Evolutionary conservation across 1,140 invertebrate genomes (phyloP), one percentile per base, ranked within the genome.

Genomic region (Drosophila pandora): DNA sequence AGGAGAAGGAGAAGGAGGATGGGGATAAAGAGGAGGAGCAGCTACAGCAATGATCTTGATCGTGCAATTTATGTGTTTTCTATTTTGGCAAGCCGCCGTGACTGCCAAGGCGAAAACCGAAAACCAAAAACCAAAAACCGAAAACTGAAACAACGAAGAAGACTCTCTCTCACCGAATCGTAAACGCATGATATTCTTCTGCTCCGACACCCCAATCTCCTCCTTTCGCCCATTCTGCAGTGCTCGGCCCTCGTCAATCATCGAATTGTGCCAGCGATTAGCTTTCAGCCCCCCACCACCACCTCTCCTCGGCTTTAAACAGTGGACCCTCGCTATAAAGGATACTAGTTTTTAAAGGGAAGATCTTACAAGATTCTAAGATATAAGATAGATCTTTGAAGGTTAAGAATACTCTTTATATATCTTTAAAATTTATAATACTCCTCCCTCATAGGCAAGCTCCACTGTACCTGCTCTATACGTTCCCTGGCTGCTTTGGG

Each of bases 11-110:
- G 12, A n/a, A 32, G 8, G 39, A 2, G 7, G 55, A 30, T 39
- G 23, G 3, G 13, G 9, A 2, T 17, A 17, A 17, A n/a, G 43
- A 25, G 30, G 12, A 58, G 57, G 22, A 55, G 30, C 47, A 55
- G 48, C 43, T 13, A 49, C 76, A 79, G 82, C 82, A 85, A 83
- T 85, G 82, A 85, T 85, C 82, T 87, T 85, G 82, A 85, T 87
- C 82, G 79, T 68, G 84, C 79, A 70, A 85, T 87, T 81, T 85
- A 81, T 85, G 74, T 87, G 43, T 85, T 85, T 87, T 85, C 78
- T 85, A 87, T 87, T 87, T 85, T 85, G 78, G 81, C 81, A 85
- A 77, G 57, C 48, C 69, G 82, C 78, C 68, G 74, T 75, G 82
- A 71, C 54, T 81, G 70, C 81, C 77, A 87, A 85, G 82, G 82